Evolutionary conservation across 1,140 invertebrate species (phyloP).

Genomic region (Drosophila baimaii): DNA sequence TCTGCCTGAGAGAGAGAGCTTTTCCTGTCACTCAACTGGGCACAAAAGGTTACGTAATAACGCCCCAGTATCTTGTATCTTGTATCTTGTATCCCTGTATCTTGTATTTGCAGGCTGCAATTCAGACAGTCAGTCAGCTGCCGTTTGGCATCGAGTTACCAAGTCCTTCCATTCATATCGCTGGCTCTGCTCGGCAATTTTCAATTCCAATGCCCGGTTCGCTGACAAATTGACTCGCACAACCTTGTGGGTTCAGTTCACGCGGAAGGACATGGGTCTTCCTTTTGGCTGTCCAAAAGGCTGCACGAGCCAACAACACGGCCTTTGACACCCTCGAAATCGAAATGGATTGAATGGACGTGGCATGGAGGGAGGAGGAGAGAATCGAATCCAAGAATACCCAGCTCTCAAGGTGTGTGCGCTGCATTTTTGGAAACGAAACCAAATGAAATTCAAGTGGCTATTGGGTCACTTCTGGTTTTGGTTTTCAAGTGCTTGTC

Average conservation of each 20-base stretch:
- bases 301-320: slow-evolving; percentile 69
- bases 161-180: slow-evolving; percentile 55
- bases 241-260: slow-evolving; percentile 50
- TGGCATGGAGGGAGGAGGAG: slow-evolving; percentile 6
- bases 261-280: slow-evolving; percentile 4
- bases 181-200: slow-evolving; percentile 61
- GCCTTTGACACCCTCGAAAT: slow-evolving; percentile 66
- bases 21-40: slow-evolving; percentile 22
- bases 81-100: slow-evolving; percentile 1
- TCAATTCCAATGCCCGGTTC: slow-evolving; percentile 62
- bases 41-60: slow-evolving; percentile 63
- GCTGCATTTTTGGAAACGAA: slow-evolving; percentile 60
- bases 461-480: slow-evolving; percentile 69
- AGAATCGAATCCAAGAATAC: slow-evolving; percentile 28
- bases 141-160: slow-evolving; percentile 68
- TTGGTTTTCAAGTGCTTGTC: slow-evolving; percentile 60
- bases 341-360: neutral
- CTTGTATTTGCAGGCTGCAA: slow-evolving; percentile 43
- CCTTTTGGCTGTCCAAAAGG: slow-evolving; percentile 53
- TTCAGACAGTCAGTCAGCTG: slow-evolving; percentile 51
- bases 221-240: slow-evolving; percentile 75
- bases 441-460: slow-evolving; percentile 76
- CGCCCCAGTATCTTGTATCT: slow-evolving; percentile 2
- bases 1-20: neutral
- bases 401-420: slow-evolving; percentile 44